phyloP scores from a whole-genome alignment of 1,140 invertebrate genomes.

The Lycorma delicatula region DNA sequence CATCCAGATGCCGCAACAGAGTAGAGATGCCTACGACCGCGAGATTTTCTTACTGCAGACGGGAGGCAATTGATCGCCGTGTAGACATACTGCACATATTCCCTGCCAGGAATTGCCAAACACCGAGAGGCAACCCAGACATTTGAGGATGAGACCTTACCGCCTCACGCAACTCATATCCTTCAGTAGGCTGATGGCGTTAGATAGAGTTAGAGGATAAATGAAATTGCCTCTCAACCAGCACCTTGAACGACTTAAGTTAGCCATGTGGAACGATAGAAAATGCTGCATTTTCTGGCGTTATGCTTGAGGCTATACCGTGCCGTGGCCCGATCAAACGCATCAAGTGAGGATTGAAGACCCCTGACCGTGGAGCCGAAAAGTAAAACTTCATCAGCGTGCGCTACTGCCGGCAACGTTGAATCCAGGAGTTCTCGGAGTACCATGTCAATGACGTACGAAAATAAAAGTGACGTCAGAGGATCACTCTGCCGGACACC shows the following conservation, averaged over 20 bases:
- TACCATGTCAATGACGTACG: neutral
- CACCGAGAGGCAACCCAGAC: neutral
- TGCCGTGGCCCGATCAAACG: too few species aligned
- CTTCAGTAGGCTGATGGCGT: neutral
- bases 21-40: conserved; percentile 13
- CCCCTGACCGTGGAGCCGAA: too few species aligned
- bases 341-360: too few species aligned
- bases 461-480: neutral
- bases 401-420: too few species aligned
- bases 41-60: conserved; percentile 19
- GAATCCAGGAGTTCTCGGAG: neutral
- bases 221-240: too few species aligned
- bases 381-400: too few species aligned
- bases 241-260: too few species aligned
- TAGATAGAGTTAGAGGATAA: too few species aligned
- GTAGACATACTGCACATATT: conserved; percentile 21
- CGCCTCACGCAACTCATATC: neutral
- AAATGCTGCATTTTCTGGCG: too few species aligned
- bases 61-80: conserved; percentile 26
- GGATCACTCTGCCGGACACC: neutral
- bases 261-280: too few species aligned
- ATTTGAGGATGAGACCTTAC: neutral
- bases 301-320: too few species aligned
- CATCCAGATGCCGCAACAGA: conserved; percentile 31
- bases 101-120: conserved; percentile 17